These are phyloP conservation scores for Cynopterus sphinx DNA, from an alignment of 2,797 vertebrate genomes.

Conservation along the genomic window DNA sequence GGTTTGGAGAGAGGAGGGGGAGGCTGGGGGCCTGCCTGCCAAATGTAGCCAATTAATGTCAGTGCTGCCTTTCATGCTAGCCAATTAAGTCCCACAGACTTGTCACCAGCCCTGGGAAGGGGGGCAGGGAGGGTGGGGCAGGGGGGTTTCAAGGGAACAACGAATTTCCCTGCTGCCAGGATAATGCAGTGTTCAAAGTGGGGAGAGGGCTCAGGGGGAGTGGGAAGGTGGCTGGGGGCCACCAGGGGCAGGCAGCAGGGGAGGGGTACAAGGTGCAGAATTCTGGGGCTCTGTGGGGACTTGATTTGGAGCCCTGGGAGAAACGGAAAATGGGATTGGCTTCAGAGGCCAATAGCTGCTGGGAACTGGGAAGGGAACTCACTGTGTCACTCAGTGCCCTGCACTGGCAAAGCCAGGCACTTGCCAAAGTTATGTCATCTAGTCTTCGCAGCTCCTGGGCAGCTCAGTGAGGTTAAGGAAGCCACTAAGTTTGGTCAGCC, in stretches of 20 bases:
- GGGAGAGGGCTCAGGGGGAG: slow-evolving; percentile 51
- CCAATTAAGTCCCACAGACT: slow-evolving; percentile 83
- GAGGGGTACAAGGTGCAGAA: slow-evolving; percentile 42
- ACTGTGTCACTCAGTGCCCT: slow-evolving; percentile 11
- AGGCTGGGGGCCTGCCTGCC: slow-evolving; percentile 76
- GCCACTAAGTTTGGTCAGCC: not conserved
- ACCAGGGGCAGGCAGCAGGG: not conserved
- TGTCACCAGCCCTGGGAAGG: slow-evolving; percentile 80
- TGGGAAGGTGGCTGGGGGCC: slow-evolving; percentile 53
- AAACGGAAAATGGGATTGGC: slow-evolving; percentile 17
- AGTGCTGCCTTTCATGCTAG: slow-evolving; percentile 84
- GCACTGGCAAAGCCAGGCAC: not conserved
- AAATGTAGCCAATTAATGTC: slow-evolving; percentile 85
- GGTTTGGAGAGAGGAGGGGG: slow-evolving; percentile 72
- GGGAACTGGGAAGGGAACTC: not conserved
- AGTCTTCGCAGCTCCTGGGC: not conserved
- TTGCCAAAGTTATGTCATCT: not conserved
- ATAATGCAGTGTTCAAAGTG: slow-evolving; percentile 73
- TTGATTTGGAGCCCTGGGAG: slow-evolving; percentile 43
- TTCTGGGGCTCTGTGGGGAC: slow-evolving; percentile 43
- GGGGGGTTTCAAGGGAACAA: slow-evolving; percentile 69
- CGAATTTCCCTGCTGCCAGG: slow-evolving; percentile 66
- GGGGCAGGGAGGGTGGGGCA: slow-evolving; percentile 68
- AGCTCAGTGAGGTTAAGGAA: not conserved
- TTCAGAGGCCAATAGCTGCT: slow-evolving; percentile 17